Evolutionary conservation across 92 coral and sea anemone genomes (phyloP), one percentile per base, ranked within the genome.

Genomic region (Siderastrea siderea): DNA sequence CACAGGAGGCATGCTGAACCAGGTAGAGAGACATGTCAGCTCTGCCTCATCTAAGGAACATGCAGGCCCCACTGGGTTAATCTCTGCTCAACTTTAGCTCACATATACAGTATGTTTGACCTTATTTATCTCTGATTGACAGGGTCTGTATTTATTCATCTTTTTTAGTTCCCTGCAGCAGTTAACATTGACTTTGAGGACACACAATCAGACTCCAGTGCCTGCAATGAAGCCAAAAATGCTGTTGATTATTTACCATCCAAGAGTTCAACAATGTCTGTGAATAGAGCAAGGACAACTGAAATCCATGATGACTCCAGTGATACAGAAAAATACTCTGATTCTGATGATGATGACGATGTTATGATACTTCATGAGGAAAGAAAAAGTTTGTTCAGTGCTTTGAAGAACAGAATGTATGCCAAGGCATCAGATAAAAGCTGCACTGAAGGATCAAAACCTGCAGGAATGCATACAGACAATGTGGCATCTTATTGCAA

Each of bases 261-360:
- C 47, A 70, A 71, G 68, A 81, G 43, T 44, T 68, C 77, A 81
- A 3, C 15, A 7, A 12, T 26, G 52, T 51, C 67, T 44, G 66
- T 55, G 60, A 52, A 52, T 9, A 68, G 19, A 11, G 47, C 51
- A 12, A 47, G 26, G 8, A 43, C 51, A 52, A 45, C 9, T 26
- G 53, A 78, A 73, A 72, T 26, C 43, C 59, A 48, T 13, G 47
- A 74, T 73, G 26, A 51, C 60, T 89, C 80, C 66, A 89, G 93
- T 76, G 90, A 73, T n/a, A 92, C 93, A 63, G 95, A 92, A 59
- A 65, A 79, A 12, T 85, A 85, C 17, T 43, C 90, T 26, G 95
- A 92, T 52, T 59, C 84, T 9, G 80, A 83, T 72, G 72, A 88
- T 58, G 92, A 90, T 63, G 81, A 79, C 48, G 91, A 82, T 38